Conservation (phyloP, 2,888 invertebrate species). For the Leucania comma region DNA sequence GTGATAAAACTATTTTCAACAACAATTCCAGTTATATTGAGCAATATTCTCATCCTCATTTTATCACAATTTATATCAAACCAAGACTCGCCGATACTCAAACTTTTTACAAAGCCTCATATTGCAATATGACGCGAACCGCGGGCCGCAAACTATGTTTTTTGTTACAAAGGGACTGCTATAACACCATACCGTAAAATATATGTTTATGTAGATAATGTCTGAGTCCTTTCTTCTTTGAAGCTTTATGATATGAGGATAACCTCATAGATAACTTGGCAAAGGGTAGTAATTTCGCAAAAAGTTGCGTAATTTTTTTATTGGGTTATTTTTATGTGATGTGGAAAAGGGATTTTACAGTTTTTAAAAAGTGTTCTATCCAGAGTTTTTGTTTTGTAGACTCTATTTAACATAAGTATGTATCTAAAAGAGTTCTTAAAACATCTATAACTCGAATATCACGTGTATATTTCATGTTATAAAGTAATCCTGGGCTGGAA, state of each 20-base stretch:
- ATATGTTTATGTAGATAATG: constrained; percentile 22
- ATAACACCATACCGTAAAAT: constrained; percentile 24
- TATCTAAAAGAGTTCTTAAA: too few species aligned
- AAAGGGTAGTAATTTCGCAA: constrained; percentile 12
- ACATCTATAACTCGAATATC: too few species aligned
- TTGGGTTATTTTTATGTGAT: background rate
- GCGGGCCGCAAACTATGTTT: constrained; percentile 23
- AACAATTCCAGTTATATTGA: background rate
- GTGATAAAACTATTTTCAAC: too few species aligned
- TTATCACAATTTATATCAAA: constrained; percentile 23
- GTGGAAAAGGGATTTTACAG: background rate
- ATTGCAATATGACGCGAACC: constrained; percentile 28
- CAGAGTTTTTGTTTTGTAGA: background rate
- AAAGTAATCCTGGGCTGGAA: too few species aligned
- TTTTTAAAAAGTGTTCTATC: background rate
- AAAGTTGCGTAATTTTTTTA: background rate
- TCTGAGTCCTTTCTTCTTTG: constrained; percentile 9
- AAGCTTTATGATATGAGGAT: constrained; percentile 18
- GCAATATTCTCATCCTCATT: background rate
- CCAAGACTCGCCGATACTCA: background rate
- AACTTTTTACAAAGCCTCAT: constrained; percentile 33
- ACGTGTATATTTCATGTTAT: too few species aligned
- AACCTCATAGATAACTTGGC: constrained; percentile 6
- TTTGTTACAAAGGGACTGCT: constrained; percentile 32
- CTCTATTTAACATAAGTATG: too few species aligned